Evolutionary conservation across 2,888 invertebrate genomes (phyloP), one percentile per base, ranked within the genome.

Genomic region (Agrochola lota): DNA sequence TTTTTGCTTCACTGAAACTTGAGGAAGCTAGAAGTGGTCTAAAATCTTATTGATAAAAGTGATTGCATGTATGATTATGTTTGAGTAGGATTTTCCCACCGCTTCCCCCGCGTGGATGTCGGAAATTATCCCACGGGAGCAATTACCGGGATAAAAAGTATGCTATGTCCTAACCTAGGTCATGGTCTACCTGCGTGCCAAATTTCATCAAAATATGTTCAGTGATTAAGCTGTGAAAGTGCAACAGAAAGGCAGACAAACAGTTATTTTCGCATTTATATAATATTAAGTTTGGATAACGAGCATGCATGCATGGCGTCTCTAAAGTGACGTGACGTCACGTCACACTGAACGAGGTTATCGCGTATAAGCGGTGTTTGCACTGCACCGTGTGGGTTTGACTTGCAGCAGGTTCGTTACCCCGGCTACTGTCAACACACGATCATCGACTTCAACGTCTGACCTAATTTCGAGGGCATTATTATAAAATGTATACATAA

Each of bases 381-480:
- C 35, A 64, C 59, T 62, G 60, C 57, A 70, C 62, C 26, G 63
- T 74, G 76, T 72, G 73, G 78, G 60, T 74, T 85, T 63, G 71
- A 80, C 66, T 79, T 66, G 69, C 67, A 74, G 52, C 55, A 69
- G 84, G 86, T 84, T 84, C 77, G 71, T 84, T 85, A 86, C 55
- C 74, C 66, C 60, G 8, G 73, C 60, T 52, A 66, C 55, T 86
- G 86, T 77, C 75, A 85, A 85, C 72, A 84, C 12, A 66, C 55
- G 72, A 76, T 78, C 73, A 84, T 69, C 62, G 70, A 20, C 57
- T 30, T 9, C 62, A 55, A 57, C 73, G 55, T 40, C 62, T 75
- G 75, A 59, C 55, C 63, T 74, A 71, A 46, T 69, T 77, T 69
- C 23, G 57, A 71, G 12, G 12, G 20, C 30, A 71, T 71, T 68